Evolutionary conservation across 1,140 invertebrate species (phyloP), one percentile per base, ranked within the genome.

Genomic region (Drosophila pectinifera): DNA sequence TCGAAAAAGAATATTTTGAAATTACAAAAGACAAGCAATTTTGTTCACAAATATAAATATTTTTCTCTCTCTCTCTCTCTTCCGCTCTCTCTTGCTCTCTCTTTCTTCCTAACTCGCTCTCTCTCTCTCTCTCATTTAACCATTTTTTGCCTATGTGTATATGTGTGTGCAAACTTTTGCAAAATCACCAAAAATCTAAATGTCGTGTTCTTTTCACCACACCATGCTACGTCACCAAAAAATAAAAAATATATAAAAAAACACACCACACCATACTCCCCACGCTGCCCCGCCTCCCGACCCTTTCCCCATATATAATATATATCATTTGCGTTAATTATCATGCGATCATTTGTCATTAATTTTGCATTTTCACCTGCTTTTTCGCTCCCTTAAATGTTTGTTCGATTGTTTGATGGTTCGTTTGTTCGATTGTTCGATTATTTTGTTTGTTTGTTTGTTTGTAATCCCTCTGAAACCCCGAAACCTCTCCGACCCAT

Each of bases 61-160:
- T 81, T 77, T 74, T 83, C 69, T 74, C 55, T 38, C 59, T 80
- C 70, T 80, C 67, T 79, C 49, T 75, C 28, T 70, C 36, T 76
- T 42, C 48, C 43, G 48, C 64, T 72, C 43, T 77, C 38, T 81
- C 28, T 46, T 45, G 41, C 56, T 76, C 59, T 65, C 43, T 76
- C 31, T 59, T 7, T 59, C 41, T 67, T 20, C 41, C 26, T 26
- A 26, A 54, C 63, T 57, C 36, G 22, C 28, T 43, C 31, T 78
- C 16, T 36, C 61, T 42, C 20, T 67, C 46, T 54, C 43, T 42
- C 28, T 54, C 46, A 69, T 54, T 55, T 54, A 26, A 43, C 63
- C 36, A 54, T 51, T 39, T 62, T 64, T 73, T 64, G 34, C 65
- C 69, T 69, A 54, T 46, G 64, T 42, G 39, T 79, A 42, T 65